These are phyloP conservation scores for Discoglossus pictus DNA, from an alignment of 2,797 vertebrate species.

Conservation along the genomic window DNA sequence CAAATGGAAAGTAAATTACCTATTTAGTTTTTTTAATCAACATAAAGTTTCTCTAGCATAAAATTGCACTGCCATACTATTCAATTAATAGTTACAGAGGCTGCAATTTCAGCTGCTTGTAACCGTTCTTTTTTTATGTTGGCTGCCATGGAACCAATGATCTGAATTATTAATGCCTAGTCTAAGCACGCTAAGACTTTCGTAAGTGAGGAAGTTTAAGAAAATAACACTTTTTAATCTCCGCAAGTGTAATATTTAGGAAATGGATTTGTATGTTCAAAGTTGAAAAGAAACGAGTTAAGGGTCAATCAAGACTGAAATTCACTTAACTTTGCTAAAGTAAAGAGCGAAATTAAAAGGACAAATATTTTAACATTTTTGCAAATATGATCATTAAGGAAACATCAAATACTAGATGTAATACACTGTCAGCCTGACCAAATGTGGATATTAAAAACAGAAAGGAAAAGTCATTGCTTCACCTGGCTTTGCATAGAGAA, in stretches of 20 bases:
- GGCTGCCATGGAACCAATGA: conserved; percentile 50
- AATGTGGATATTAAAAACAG: too few relatives aligned
- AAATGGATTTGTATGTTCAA: conserved; percentile 45
- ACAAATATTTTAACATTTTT: conserved; percentile 16
- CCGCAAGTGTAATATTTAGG: conserved; percentile 34
- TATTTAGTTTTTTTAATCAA: conserved; percentile 46
- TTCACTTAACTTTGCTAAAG: conserved; percentile 25
- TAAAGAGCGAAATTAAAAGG: conserved; percentile 5
- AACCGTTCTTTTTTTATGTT: conserved; percentile 44
- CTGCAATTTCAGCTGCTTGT: conserved; percentile 43
- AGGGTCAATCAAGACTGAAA: conserved; percentile 34
- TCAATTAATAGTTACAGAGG: conserved; percentile 42
- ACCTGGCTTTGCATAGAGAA: conserved; percentile 29
- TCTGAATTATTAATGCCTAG: conserved; percentile 54
- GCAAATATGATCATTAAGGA: conserved; percentile 5
- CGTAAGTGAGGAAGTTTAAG: conserved; percentile 37
- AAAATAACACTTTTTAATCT: conserved; percentile 37
- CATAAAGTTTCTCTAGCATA: conserved; percentile 29
- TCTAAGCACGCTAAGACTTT: conserved; percentile 45
- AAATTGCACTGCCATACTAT: conserved; percentile 44
- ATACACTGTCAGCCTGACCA: conserved; percentile 26
- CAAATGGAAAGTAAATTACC: conserved; percentile 43
- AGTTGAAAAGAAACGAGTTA: conserved; percentile 22
- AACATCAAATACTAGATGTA: conserved; percentile 15
- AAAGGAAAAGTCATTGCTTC: conserved; percentile 17